A percentile compares a stretch with the other conserved stretches of the same genome.
These are phyloP conservation scores for Plotosus lineatus DNA, from an alignment of 2,113 vertebrate species.

Conservation along the genomic window DNA sequence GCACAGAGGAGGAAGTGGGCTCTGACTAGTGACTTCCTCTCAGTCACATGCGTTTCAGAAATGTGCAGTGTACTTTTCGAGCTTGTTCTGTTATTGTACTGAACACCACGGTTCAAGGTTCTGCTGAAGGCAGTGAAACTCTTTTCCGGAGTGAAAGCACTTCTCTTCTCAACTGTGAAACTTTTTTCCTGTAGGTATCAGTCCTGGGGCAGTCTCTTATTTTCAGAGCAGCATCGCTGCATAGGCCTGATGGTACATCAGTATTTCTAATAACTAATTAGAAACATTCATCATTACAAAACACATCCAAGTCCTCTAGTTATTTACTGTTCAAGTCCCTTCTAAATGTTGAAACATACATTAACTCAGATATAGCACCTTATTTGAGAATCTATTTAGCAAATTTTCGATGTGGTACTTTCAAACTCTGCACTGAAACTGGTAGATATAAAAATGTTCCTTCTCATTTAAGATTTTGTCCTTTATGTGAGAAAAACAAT, in stretches of 20 bases:
- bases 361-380: too few species aligned
- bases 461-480: too few species aligned
- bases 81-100: background rate
- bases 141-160: background rate
- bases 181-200: background rate
- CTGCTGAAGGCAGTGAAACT: background rate
- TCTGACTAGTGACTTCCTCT: background rate
- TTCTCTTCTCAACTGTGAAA: background rate
- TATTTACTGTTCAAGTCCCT: too few species aligned
- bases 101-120: background rate
- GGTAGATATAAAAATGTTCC: too few species aligned
- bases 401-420: too few species aligned
- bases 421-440: too few species aligned
- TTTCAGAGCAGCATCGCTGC: background rate
- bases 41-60: constrained; percentile 15
- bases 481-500: too few species aligned
- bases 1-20: background rate
- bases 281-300: too few species aligned
- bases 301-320: background rate
- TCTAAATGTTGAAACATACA: too few species aligned
- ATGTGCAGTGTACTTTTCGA: background rate
- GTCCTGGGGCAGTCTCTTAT: background rate
- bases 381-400: too few species aligned
- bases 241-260: background rate
- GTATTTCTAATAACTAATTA: background rate